phyloP scores from a whole-genome alignment of 2,797 vertebrate genomes.

The Tiaroga cobitis region DNA sequence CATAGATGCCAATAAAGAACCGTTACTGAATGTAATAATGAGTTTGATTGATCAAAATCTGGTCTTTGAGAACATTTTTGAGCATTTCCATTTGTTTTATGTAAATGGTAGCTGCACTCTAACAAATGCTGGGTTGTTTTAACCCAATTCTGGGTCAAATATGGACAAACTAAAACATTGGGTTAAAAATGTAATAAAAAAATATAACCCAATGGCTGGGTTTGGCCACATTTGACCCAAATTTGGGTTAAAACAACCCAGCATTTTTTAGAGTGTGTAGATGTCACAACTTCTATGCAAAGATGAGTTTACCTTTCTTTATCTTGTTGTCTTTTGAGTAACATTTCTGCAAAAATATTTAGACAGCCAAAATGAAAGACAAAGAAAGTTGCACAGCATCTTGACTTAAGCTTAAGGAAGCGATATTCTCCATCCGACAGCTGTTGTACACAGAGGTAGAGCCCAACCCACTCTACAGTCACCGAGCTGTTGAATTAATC shows the following conservation, averaged over 20 bases:
- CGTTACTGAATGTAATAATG: neutral
- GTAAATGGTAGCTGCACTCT: neutral
- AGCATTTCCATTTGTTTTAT: neutral
- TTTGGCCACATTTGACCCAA: no score
- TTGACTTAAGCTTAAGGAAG: neutral
- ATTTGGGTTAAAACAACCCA: no score
- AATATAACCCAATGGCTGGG: no score
- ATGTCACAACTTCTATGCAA: neutral
- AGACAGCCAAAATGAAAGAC: neutral
- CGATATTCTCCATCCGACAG: constrained; percentile 12
- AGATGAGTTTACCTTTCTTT: neutral
- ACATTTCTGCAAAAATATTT: neutral
- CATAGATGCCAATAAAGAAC: no score
- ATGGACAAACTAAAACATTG: no score
- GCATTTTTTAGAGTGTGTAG: no score
- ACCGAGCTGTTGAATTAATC: constrained; percentile 39
- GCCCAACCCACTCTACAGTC: neutral
- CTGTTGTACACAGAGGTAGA: neutral
- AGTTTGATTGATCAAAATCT: neutral
- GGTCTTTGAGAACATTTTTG: neutral
- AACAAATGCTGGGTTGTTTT: no score
- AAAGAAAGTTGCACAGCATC: neutral
- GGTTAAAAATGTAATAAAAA: no score
- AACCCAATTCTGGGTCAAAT: no score
- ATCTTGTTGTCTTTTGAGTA: neutral